A percentile compares a stretch with the other conserved stretches of the same genome.
Conservation (phyloP, 2,888 invertebrate genomes). For the Anticlea derivata region DNA sequence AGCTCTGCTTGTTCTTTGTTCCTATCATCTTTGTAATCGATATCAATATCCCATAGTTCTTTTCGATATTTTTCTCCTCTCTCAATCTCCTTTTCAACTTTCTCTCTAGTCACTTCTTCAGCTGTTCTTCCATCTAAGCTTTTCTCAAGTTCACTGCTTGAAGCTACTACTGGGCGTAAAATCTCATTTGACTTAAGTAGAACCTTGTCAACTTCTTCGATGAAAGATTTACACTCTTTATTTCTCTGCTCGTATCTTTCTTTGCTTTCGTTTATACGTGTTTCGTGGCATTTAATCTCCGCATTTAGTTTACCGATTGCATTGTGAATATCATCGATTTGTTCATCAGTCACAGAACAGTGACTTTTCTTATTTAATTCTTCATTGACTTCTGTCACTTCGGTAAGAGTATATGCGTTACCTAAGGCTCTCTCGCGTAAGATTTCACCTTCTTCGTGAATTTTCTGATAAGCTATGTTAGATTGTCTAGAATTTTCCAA, state of each 20-base stretch:
- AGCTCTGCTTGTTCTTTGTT: constrained; percentile 49
- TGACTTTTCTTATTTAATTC: constrained; percentile 20
- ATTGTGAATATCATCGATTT: constrained; percentile 66
- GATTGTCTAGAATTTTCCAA: constrained; percentile 73
- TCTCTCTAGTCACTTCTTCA: constrained; percentile 16
- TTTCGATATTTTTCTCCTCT: constrained; percentile 47
- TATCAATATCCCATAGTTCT: constrained; percentile 61
- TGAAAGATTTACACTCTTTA: constrained; percentile 68
- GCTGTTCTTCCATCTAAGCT: constrained; percentile 21
- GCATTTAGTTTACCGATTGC: constrained; percentile 66
- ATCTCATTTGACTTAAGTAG: constrained; percentile 66
- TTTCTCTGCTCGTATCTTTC: constrained; percentile 63
- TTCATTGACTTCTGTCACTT: constrained; percentile 28
- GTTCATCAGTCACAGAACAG: constrained; percentile 51
- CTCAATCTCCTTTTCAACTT: constrained; percentile 21
- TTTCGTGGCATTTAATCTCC: constrained; percentile 68
- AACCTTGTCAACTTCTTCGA: constrained; percentile 70
- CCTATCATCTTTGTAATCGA: constrained; percentile 45
- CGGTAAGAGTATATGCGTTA: constrained; percentile 23
- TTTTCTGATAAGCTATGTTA: constrained; percentile 64
- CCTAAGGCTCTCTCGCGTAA: constrained; percentile 36
- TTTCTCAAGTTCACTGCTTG: constrained; percentile 26
- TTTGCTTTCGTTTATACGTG: constrained; percentile 65
- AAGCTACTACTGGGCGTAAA: constrained; percentile 55
- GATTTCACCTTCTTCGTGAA: constrained; percentile 57